Percentiles rank a stretch among this genome's conserved stretches.
Evolutionary conservation across 2,113 vertebrate genomes (phyloP).

Genomic region (Dryoscopus gambensis): DNA sequence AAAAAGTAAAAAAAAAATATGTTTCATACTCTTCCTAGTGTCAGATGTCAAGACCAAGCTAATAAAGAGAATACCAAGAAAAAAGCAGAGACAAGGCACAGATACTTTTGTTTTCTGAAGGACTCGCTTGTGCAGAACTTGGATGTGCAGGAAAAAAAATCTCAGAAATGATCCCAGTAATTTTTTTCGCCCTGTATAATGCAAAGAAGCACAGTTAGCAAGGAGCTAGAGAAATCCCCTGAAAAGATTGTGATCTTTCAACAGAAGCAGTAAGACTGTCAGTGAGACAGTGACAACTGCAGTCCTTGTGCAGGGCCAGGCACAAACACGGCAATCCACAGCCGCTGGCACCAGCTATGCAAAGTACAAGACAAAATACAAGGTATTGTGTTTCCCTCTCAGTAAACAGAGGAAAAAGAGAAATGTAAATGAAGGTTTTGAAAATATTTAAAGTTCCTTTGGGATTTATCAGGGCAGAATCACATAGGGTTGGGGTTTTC

Average conservation of each 20-base stretch:
- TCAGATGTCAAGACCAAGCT: background rate
- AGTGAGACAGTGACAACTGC: no score
- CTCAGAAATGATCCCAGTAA: background rate
- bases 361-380: background rate
- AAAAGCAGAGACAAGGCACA: background rate
- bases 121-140: background rate
- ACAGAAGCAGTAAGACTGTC: background rate
- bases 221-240: background rate
- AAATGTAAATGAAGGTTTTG: background rate
- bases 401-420: background rate
- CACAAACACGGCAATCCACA: background rate
- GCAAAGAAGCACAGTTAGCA: background rate
- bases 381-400: background rate
- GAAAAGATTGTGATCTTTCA: background rate
- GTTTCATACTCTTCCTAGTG: background rate
- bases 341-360: background rate
- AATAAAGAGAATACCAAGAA: background rate
- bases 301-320: background rate
- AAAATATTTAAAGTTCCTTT: background rate
- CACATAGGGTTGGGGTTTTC: rapidly evolving
- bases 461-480: background rate
- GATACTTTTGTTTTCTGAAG: background rate
- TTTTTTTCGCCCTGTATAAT: background rate
- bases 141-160: no score
- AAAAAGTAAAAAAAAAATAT: background rate